Conservation (phyloP, 2,113 vertebrate genomes). For the Chamaetylas fuelleborni region DNA sequence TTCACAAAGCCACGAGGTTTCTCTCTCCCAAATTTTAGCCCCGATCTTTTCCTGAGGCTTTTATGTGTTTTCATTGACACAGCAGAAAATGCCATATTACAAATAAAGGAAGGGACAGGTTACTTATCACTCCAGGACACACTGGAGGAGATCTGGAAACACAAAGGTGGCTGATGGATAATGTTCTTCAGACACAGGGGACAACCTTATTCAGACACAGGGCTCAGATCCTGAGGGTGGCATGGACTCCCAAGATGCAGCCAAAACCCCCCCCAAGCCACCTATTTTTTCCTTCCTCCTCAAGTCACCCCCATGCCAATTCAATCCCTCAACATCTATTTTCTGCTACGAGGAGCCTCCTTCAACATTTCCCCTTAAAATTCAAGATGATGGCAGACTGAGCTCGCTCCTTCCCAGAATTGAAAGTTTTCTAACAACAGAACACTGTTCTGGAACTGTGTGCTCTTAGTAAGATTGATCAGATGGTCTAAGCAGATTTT, state of each 20-base stretch:
- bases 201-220: neutral
- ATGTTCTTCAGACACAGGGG: neutral
- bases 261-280: neutral
- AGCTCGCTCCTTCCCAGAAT: neutral
- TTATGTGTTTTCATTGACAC: neutral
- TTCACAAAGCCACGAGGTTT: neutral
- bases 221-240: neutral
- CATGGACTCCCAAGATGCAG: neutral
- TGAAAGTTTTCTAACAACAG: slow-evolving; percentile 29
- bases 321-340: neutral
- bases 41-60: neutral
- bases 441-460: slow-evolving; percentile 35
- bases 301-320: neutral
- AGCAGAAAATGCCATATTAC: accelerated
- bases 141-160: neutral
- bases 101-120: neutral
- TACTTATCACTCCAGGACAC: neutral
- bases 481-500: slow-evolving; percentile 52
- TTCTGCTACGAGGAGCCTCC: neutral
- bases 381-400: neutral
- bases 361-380: neutral
- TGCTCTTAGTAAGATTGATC: slow-evolving; percentile 42
- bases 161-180: neutral
- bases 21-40: neutral
- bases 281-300: neutral